These are phyloP conservation scores for Gymnobelideus leadbeateri DNA, from an alignment of 2,113 vertebrate species.

Conservation along the genomic window DNA sequence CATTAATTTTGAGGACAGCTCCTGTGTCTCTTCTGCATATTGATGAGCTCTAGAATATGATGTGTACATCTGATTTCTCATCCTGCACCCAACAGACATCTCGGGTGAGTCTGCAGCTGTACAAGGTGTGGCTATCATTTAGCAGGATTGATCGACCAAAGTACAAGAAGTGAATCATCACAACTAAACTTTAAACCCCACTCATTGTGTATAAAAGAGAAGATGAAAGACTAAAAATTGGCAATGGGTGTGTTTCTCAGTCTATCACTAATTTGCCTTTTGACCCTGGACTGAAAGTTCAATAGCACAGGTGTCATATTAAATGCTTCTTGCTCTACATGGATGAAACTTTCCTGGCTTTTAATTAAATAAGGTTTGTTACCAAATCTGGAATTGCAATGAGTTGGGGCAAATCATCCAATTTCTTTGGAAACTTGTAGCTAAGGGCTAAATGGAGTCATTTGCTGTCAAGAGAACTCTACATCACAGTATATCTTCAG, in stretches of 20 bases:
- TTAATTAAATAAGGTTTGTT: not conserved
- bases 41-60: not conserved
- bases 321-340: not conserved
- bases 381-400: not conserved
- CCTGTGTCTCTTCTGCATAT: not conserved
- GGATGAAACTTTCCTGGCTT: not conserved
- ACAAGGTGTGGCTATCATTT: not conserved
- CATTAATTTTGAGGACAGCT: too few relatives aligned
- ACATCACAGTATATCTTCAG: accelerated
- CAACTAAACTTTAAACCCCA: not conserved
- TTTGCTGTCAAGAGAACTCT: not conserved
- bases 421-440: not conserved
- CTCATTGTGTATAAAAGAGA: not conserved
- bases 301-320: not conserved
- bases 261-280: not conserved
- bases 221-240: not conserved
- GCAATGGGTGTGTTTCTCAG: not conserved
- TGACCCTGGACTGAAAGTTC: not conserved
- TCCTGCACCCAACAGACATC: not conserved
- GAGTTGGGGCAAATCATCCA: not conserved
- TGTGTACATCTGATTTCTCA: not conserved
- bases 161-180: not conserved
- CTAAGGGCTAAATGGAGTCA: not conserved
- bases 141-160: not conserved
- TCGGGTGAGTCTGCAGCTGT: not conserved